Conservation (phyloP, 1,140 invertebrate species). For the Phocides pigmalion region DNA sequence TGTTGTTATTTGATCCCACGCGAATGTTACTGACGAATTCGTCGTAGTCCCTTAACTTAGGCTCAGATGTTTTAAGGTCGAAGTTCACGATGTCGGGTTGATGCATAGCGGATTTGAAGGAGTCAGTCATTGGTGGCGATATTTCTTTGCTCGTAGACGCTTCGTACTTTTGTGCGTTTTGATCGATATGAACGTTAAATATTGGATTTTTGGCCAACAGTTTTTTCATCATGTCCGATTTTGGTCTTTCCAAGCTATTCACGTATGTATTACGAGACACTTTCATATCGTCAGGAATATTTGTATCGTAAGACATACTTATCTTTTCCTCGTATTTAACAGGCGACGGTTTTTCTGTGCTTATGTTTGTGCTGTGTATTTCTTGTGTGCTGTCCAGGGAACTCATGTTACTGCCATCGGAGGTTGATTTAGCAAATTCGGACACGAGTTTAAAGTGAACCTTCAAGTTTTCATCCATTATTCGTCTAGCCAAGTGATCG, state of each 20-base stretch:
- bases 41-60: conserved; percentile 63
- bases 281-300: conserved; percentile 86
- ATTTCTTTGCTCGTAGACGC: conserved; percentile 63
- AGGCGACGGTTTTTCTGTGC: conserved; percentile 51
- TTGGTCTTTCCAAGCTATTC: conserved; percentile 83
- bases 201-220: conserved; percentile 80
- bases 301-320: conserved; percentile 82
- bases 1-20: conserved; percentile 78
- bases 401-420: conserved; percentile 71
- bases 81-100: conserved; percentile 82
- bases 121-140: conserved; percentile 63
- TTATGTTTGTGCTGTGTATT: conserved; percentile 31
- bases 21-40: conserved; percentile 81
- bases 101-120: conserved; percentile 77
- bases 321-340: conserved; percentile 76
- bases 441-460: conserved; percentile 79
- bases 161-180: conserved; percentile 58
- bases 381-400: conserved; percentile 69
- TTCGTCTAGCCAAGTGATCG: conserved; percentile 73
- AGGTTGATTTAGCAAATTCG: conserved; percentile 78
- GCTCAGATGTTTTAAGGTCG: conserved; percentile 67
- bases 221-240: conserved; percentile 84
- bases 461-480: conserved; percentile 79
- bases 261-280: conserved; percentile 84
- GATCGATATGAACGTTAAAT: conserved; percentile 78